These are phyloP conservation scores for Rhyacophila brunnea DNA, from an alignment of 1,140 invertebrate species.

Conservation along the genomic window DNA sequence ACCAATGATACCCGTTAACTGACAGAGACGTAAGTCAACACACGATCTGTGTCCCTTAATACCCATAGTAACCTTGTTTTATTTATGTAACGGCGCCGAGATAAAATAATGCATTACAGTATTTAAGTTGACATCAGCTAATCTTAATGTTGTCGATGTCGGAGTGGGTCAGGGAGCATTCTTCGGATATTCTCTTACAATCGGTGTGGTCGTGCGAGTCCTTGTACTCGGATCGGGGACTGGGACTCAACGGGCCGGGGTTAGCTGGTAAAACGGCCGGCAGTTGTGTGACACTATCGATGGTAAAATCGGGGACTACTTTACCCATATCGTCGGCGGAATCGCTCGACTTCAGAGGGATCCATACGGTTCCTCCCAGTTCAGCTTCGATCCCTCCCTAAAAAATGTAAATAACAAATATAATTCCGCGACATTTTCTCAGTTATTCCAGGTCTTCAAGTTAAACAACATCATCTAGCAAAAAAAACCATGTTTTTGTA, in stretches of 20 bases:
- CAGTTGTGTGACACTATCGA: constrained; percentile 50
- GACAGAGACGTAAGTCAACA: too few species aligned
- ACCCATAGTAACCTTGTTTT: background rate
- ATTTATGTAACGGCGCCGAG: constrained; percentile 23
- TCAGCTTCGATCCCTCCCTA: constrained; percentile 73
- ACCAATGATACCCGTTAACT: too few species aligned
- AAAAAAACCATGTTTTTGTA: too few species aligned
- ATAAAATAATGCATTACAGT: constrained; percentile 4
- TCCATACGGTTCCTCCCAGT: constrained; percentile 75
- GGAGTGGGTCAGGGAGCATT: background rate
- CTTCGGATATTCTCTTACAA: background rate
- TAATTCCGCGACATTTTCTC: too few species aligned
- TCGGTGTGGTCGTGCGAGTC: background rate
- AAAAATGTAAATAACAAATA: constrained; percentile 40
- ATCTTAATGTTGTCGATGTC: constrained; percentile 7
- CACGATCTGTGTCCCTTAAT: too few species aligned
- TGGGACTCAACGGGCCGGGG: constrained; percentile 37
- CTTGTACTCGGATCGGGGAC: background rate
- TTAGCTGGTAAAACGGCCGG: constrained; percentile 49
- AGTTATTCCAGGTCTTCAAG: too few species aligned
- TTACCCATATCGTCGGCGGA: constrained; percentile 39
- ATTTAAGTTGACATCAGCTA: constrained; percentile 22
- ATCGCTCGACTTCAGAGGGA: constrained; percentile 56
- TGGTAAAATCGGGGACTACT: constrained; percentile 50
- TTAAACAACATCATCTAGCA: too few species aligned